A percentile compares a stretch with the other conserved stretches of the same genome.
Evolutionary conservation across 2,113 vertebrate species (phyloP).

Genomic region (Urocitellus parryii): DNA sequence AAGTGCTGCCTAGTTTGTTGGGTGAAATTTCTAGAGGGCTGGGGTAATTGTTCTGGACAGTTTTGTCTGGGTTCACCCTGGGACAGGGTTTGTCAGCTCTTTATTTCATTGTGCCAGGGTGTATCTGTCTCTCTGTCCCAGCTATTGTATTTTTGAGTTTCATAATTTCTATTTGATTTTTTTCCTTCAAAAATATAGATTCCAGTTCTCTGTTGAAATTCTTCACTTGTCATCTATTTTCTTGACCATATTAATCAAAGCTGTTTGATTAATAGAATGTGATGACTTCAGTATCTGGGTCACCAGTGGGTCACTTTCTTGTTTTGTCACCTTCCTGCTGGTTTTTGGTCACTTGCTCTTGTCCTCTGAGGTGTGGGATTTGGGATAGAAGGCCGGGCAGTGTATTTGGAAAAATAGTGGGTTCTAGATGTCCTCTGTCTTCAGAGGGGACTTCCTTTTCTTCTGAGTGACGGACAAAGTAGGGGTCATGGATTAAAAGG

Average conservation of each 20-base stretch:
- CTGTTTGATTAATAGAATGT: not conserved
- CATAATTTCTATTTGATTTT: not conserved
- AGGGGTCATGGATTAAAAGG: not conserved
- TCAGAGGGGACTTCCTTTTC: not conserved
- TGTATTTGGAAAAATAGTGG: not conserved
- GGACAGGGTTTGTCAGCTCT: not conserved
- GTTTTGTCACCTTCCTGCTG: not conserved
- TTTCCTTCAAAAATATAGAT: not conserved
- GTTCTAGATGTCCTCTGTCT: not conserved
- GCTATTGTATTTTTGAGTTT: constrained; percentile 8
- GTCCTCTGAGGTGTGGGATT: not conserved
- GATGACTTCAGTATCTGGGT: not conserved
- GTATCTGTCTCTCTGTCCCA: not conserved
- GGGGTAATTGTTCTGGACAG: not conserved
- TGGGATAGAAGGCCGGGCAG: not conserved
- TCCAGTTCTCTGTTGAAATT: not conserved
- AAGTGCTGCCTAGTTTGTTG: not conserved
- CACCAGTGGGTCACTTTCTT: not conserved
- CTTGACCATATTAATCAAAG: not conserved
- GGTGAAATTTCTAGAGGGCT: not conserved
- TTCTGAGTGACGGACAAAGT: not conserved
- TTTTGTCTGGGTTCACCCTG: not conserved
- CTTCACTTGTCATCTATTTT: not conserved
- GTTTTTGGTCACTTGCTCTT: not conserved
- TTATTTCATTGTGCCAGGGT: not conserved